Base-by-base conservation (phyloP, 2,113 vertebrate species). In the Petrocephalus zakoni region DNA sequence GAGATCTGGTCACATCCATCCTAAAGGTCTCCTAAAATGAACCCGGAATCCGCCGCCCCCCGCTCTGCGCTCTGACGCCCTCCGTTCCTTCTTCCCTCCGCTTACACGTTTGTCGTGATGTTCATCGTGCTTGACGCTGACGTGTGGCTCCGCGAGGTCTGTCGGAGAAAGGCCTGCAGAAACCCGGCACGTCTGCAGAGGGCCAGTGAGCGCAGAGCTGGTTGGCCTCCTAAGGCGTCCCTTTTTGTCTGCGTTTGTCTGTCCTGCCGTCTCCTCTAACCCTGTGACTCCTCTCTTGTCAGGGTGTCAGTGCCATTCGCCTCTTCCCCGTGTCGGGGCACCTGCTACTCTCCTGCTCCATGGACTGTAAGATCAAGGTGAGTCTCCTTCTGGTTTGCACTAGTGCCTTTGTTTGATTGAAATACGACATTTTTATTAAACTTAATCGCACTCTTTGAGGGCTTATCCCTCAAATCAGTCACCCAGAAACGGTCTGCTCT, bases 341-440 rank as follows among this genome's bases (percentile, higher is more conserved):
- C 92, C 94, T 99, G 55, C 91, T 99, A 89, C 95, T 99, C 58
- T 99, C 98, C 89, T 96, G 93, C 91, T 99, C 98, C 89, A 99
- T 99, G 98, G 98, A 99, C 93, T 99, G 98, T 94, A 99, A 99
- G 93, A 99, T 99, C 92, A 99, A 99, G 97, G 98, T 99, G 92
- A 93, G 93, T 89, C 91, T 46, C 21, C 19, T 2, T 0, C 0
- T 19, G 9, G 9, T 9, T 25, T 9, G 9, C 9, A 1, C n/a
- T n/a, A 64, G n/a, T 29, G 9, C 58, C 3, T 29, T 64, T 83
- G 8, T 11, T 46, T 46, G 10, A 11, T 47, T 29, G 5, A 68
- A 68, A 68, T 29, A 68, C 3, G 1, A 5, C 25, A 0, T 68
- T 68, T 68, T 68, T 29, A 25, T 10, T 64, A 4, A 29, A 68